phyloP scores from a whole-genome alignment of 2,113 vertebrate species.

The Prochilodus magdalenae region DNA sequence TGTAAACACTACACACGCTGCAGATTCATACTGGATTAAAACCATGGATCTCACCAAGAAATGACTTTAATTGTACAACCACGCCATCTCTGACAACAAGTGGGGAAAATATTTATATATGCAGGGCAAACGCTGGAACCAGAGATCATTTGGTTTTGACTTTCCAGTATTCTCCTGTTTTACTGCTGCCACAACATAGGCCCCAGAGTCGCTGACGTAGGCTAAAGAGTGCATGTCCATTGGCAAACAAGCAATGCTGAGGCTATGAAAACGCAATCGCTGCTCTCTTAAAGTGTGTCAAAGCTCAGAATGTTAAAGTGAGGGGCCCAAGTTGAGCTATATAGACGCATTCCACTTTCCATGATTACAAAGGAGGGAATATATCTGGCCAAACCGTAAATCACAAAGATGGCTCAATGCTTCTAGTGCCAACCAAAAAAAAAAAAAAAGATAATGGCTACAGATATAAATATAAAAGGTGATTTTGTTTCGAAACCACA shows the following conservation, averaged over 20 bases:
- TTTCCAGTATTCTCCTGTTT: not conserved
- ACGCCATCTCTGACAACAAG: no score
- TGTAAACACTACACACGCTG: not conserved
- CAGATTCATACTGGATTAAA: not conserved
- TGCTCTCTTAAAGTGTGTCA: constrained; percentile 27
- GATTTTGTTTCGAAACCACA: constrained; percentile 43
- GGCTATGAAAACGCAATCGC: not conserved
- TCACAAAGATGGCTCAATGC: constrained; percentile 45
- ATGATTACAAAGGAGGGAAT: constrained; percentile 44
- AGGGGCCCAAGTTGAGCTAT: constrained; percentile 14
- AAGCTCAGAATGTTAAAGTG: constrained; percentile 6
- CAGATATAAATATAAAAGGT: constrained; percentile 46
- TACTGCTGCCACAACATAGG: not conserved
- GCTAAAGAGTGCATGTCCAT: constrained; percentile 20
- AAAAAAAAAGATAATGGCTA: constrained; percentile 39
- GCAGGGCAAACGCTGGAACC: not conserved
- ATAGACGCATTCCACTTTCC: constrained; percentile 39
- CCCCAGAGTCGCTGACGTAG: constrained; percentile 2
- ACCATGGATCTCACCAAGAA: not conserved
- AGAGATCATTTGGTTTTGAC: not conserved
- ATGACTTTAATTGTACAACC: not conserved
- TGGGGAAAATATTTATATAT: not conserved
- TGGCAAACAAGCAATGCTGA: constrained; percentile 5
- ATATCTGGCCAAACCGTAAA: constrained; percentile 42
- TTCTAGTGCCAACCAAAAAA: constrained; percentile 24